Percentiles rank a stretch among this genome's conserved stretches.
phyloP scores from a whole-genome alignment of 1,140 invertebrate species.

The Lethrus apterus region DNA sequence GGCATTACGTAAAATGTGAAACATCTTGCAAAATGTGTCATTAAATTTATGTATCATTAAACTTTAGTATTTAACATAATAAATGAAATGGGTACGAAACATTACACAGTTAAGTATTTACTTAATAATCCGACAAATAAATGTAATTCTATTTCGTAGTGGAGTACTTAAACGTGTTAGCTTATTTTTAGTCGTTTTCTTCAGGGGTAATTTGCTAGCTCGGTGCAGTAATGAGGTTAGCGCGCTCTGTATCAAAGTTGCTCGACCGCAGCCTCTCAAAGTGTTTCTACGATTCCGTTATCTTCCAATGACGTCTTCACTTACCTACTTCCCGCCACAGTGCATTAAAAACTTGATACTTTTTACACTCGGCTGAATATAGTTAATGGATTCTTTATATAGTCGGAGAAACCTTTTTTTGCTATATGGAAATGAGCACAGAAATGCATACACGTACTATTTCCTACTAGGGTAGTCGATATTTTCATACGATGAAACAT shows the following conservation, averaged over 20 bases:
- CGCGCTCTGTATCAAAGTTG: constrained; percentile 23
- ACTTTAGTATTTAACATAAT: neutral
- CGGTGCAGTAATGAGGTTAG: constrained; percentile 23
- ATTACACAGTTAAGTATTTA: constrained; percentile 14
- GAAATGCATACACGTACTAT: no score
- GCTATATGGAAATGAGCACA: no score
- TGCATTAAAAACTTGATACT: constrained; percentile 39
- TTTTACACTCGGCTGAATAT: constrained; percentile 37
- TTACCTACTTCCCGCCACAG: constrained; percentile 30
- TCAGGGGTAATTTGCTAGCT: constrained; percentile 18
- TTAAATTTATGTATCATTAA: no score
- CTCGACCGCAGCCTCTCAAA: constrained; percentile 21
- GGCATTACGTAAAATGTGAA: no score
- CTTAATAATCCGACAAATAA: constrained; percentile 14
- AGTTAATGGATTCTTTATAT: constrained; percentile 36
- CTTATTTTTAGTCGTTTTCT: constrained; percentile 17
- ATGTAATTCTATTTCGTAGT: constrained; percentile 14
- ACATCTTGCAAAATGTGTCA: no score
- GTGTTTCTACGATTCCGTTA: constrained; percentile 31
- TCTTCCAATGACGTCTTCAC: constrained; percentile 35
- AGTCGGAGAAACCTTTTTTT: no score
- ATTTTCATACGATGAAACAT: no score
- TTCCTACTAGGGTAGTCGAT: no score
- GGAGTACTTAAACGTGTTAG: constrained; percentile 18
- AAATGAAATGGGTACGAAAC: constrained; percentile 9